phyloP scores from a whole-genome alignment of 1,140 invertebrate species.

The Ridgeia piscesae region DNA sequence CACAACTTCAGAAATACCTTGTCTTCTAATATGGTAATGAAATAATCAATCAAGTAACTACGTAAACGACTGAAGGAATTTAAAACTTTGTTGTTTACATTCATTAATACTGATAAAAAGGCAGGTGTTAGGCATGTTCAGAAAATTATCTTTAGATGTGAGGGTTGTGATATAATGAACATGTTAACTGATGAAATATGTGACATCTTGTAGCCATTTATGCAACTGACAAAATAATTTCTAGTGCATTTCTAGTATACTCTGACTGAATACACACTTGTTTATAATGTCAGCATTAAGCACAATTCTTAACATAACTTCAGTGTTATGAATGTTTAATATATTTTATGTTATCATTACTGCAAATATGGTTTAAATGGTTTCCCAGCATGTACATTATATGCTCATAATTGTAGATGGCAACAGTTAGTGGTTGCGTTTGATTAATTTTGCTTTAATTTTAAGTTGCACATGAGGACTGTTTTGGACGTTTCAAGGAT shows the following conservation, averaged over 20 bases:
- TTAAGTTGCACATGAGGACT: neutral
- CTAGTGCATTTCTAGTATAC: neutral
- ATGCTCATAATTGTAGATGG: neutral
- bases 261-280: neutral
- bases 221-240: neutral
- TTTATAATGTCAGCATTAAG: neutral
- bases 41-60: neutral
- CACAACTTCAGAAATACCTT: neutral
- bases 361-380: conserved; percentile 1
- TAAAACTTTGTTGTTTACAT: neutral
- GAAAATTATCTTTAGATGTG: neutral
- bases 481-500: neutral
- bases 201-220: neutral
- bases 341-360: conserved; percentile 2
- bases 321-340: neutral
- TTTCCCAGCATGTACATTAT: neutral
- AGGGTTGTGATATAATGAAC: neutral
- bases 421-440: neutral
- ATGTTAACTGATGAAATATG: neutral
- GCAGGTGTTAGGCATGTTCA: neutral
- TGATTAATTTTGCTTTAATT: neutral
- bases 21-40: neutral
- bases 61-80: neutral
- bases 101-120: too few species aligned
- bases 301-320: neutral